These are phyloP conservation scores for Cranoglanis bouderius DNA, from an alignment of 2,113 vertebrate genomes.

Conservation along the genomic window DNA sequence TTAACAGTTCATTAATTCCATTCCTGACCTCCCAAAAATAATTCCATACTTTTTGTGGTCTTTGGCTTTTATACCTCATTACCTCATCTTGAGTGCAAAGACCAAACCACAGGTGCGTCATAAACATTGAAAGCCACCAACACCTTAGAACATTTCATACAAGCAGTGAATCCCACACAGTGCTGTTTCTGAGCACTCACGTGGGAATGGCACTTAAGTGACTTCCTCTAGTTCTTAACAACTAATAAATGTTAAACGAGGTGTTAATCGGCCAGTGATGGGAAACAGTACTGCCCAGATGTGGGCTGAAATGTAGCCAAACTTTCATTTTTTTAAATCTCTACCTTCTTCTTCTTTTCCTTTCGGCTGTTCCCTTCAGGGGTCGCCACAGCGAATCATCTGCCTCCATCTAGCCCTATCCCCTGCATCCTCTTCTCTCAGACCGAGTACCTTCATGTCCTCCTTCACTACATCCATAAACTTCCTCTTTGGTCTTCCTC, in stretches of 20 bases:
- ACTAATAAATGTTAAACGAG: constrained; percentile 38
- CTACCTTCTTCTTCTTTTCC: no score
- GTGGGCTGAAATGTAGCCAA: not conserved
- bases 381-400: no score
- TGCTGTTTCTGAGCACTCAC: not conserved
- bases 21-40: constrained; percentile 3
- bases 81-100: not conserved
- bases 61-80: not conserved
- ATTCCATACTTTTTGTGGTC: not conserved
- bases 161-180: not conserved
- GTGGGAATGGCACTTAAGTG: constrained; percentile 25
- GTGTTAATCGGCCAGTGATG: constrained; percentile 43
- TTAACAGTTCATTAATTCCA: constrained; percentile 9
- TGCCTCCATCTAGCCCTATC: no score
- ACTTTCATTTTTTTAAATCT: not conserved
- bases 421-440: no score
- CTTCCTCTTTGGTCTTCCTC: no score
- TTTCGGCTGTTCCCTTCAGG: no score
- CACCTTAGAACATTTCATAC: constrained; percentile 6
- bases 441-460: no score
- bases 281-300: constrained; percentile 6
- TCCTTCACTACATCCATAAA: no score
- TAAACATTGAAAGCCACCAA: not conserved
- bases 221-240: constrained; percentile 16
- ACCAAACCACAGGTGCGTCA: constrained; percentile 20